Conservation (phyloP, 2,113 vertebrate species). For the Turdus rufiventris region DNA sequence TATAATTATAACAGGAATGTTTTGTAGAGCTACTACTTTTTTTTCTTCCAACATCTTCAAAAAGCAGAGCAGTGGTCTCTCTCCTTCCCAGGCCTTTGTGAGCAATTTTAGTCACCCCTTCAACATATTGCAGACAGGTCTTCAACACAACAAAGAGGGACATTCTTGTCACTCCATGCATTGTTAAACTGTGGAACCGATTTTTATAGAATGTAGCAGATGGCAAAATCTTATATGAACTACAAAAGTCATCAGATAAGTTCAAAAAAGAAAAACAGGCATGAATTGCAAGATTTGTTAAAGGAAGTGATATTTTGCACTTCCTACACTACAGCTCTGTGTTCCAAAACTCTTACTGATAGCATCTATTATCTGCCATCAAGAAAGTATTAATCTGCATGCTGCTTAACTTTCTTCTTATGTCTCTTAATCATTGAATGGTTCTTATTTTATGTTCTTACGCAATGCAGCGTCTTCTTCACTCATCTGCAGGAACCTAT, state of each 20-base stretch:
- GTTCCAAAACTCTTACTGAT: background rate
- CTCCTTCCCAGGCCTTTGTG: background rate
- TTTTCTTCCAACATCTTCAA: background rate
- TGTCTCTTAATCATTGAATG: background rate
- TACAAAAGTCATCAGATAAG: background rate
- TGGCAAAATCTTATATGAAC: background rate
- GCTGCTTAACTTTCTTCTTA: background rate
- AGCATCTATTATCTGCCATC: background rate
- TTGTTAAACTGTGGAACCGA: background rate
- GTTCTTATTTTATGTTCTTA: background rate
- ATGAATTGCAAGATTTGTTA: background rate
- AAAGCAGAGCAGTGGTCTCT: background rate
- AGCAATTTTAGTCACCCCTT: background rate
- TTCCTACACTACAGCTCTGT: background rate
- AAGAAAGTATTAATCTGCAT: background rate
- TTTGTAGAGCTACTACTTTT: background rate
- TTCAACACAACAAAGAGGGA: background rate
- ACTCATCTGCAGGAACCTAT: background rate
- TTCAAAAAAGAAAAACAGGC: background rate
- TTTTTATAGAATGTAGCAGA: slow-evolving; percentile 5
- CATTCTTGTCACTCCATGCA: background rate
- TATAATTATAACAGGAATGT: background rate
- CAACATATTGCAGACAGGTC: background rate
- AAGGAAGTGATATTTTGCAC: background rate
- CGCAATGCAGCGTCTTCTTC: background rate